These are phyloP conservation scores for Onychomys torridus DNA, from an alignment of 2,797 vertebrate genomes.

Conservation along the genomic window DNA sequence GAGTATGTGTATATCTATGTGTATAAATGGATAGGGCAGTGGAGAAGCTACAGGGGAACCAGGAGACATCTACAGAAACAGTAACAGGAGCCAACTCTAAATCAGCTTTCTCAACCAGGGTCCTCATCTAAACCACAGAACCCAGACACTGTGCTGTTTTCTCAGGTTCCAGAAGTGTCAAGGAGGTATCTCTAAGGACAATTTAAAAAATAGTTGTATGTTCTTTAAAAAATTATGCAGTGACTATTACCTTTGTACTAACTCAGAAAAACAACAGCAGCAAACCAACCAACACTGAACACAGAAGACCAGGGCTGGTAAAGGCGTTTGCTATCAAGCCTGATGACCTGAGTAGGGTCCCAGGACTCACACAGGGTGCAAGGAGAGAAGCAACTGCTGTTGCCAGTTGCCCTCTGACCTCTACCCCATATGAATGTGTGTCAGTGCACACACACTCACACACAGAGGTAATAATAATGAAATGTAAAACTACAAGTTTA, in stretches of 20 bases:
- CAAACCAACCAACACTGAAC: neutral
- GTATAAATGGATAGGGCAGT: neutral
- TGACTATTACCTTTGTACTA: neutral
- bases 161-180: neutral
- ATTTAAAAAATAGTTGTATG: neutral
- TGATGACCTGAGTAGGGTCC: neutral
- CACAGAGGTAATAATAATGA: neutral
- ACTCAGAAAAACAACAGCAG: neutral
- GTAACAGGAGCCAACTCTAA: neutral
- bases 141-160: neutral
- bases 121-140: neutral
- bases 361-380: neutral
- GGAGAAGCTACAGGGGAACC: neutral
- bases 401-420: neutral
- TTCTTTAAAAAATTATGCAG: neutral
- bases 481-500: neutral
- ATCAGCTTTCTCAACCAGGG: neutral
- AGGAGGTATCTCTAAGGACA: neutral
- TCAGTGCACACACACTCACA: neutral
- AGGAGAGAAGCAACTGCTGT: neutral
- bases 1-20: neutral
- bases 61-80: neutral
- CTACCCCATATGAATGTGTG: neutral
- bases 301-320: neutral
- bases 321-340: neutral